A percentile compares a stretch with the other conserved stretches of the same genome.
These are phyloP conservation scores for Oikopleura albicans DNA, from an alignment of 23 tunicate species.

Conservation along the genomic window DNA sequence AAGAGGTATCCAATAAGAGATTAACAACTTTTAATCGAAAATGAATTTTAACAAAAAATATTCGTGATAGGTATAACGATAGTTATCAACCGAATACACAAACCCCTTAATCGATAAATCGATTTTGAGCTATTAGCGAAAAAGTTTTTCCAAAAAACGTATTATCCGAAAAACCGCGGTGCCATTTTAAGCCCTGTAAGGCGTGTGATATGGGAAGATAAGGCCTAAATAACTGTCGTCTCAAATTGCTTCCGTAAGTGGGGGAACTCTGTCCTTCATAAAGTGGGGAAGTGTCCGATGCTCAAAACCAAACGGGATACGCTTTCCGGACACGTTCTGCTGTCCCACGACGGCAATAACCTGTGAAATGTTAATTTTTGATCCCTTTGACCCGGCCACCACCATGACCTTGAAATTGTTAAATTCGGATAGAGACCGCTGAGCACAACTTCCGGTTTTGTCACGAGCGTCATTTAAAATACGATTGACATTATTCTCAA, in stretches of 20 bases:
- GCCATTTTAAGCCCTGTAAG: too few species aligned
- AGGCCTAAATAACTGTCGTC: too few species aligned
- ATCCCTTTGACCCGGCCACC: slow-evolving; percentile 97
- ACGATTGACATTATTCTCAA: slow-evolving; percentile 98
- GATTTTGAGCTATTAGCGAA: neutral
- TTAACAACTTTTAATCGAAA: too few species aligned
- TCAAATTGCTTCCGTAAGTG: too few species aligned
- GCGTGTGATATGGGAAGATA: too few species aligned
- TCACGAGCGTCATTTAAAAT: slow-evolving; percentile 98
- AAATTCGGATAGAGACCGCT: slow-evolving; percentile 84
- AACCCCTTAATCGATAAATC: too few species aligned
- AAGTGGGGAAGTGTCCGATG: slow-evolving; percentile 95
- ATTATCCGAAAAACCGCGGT: too few species aligned
- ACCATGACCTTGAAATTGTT: slow-evolving; percentile 99
- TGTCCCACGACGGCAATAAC: slow-evolving; percentile 99
- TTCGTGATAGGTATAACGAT: too few species aligned
- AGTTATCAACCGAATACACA: too few species aligned
- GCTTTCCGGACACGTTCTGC: slow-evolving; percentile 98
- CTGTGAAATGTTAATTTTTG: slow-evolving; percentile 98
- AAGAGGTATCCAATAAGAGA: too few species aligned
- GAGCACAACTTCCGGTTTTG: slow-evolving; percentile 97
- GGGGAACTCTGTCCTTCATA: slow-evolving; percentile 52
- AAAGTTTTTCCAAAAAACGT: too few species aligned
- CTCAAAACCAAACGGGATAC: slow-evolving; percentile 93
- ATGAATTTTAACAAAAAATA: too few species aligned